These are phyloP conservation scores for Microchirus variegatus DNA, from an alignment of 2,797 vertebrate species.

Conservation along the genomic window DNA sequence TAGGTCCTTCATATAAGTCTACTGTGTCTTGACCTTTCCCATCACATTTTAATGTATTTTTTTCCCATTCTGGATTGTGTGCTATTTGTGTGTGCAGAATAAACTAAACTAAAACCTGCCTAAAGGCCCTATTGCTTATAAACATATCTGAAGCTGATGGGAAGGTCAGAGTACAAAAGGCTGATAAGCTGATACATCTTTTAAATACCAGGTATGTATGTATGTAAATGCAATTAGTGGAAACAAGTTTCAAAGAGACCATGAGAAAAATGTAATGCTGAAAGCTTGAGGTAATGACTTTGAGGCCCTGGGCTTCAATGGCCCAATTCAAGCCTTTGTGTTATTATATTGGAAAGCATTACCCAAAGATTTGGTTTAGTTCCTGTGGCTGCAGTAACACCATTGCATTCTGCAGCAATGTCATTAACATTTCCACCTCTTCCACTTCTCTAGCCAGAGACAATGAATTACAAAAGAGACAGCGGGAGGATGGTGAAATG, in stretches of 20 bases:
- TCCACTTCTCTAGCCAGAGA: no score
- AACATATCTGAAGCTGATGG: not conserved
- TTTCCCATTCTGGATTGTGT: no score
- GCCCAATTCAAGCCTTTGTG: not conserved
- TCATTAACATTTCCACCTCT: no score
- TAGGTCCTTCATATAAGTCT: no score
- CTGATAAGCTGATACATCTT: no score
- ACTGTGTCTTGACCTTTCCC: no score
- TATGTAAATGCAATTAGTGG: no score
- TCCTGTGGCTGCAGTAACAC: constrained; percentile 5
- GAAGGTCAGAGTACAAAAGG: not conserved
- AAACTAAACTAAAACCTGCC: no score
- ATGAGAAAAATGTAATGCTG: not conserved
- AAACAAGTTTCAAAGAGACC: not conserved
- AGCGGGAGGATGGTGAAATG: constrained; percentile 2
- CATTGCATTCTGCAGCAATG: not conserved
- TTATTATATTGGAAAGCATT: constrained; percentile 21
- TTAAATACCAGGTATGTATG: no score
- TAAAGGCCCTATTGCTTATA: no score
- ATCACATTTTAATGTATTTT: no score
- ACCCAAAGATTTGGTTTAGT: constrained; percentile 15
- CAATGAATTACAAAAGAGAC: constrained; percentile 12
- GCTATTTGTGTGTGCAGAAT: no score
- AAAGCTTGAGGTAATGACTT: not conserved
- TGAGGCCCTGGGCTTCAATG: constrained; percentile 13